Evolutionary conservation across 2,888 invertebrate genomes (phyloP).

Genomic region (Campoletis raptor): DNA sequence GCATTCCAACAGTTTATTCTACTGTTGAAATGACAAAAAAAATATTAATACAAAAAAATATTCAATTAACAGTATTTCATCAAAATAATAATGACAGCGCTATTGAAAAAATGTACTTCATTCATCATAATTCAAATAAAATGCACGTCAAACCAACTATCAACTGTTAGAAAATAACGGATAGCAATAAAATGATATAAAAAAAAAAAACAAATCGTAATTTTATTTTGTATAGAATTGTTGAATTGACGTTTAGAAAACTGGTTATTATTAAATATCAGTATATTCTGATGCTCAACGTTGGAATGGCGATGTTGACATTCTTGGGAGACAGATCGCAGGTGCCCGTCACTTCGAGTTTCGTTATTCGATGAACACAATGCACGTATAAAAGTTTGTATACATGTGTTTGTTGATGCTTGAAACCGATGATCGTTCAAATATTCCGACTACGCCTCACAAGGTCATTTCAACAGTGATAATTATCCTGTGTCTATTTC

Average conservation of each 20-base stretch:
- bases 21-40: too few relatives aligned
- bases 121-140: too few relatives aligned
- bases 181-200: too few relatives aligned
- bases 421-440: neutral
- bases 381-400: neutral
- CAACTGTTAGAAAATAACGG: too few relatives aligned
- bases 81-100: too few relatives aligned
- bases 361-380: neutral
- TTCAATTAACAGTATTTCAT: too few relatives aligned
- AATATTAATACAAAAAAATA: too few relatives aligned
- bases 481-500: conserved; percentile 1
- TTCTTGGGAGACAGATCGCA: conserved; percentile 19
- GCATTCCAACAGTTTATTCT: too few relatives aligned
- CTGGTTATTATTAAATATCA: conserved; percentile 2
- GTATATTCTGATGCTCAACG: neutral
- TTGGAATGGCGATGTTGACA: conserved; percentile 35
- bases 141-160: too few relatives aligned
- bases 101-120: too few relatives aligned
- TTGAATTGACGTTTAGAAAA: neutral
- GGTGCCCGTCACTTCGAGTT: conserved; percentile 4
- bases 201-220: too few relatives aligned
- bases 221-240: neutral
- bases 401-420: neutral
- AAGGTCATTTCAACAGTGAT: neutral
- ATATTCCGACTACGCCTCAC: neutral